A percentile compares a stretch with the other conserved stretches of the same genome.
phyloP scores from a whole-genome alignment of 2,888 invertebrate species.

The Nomada ruficornis region DNA sequence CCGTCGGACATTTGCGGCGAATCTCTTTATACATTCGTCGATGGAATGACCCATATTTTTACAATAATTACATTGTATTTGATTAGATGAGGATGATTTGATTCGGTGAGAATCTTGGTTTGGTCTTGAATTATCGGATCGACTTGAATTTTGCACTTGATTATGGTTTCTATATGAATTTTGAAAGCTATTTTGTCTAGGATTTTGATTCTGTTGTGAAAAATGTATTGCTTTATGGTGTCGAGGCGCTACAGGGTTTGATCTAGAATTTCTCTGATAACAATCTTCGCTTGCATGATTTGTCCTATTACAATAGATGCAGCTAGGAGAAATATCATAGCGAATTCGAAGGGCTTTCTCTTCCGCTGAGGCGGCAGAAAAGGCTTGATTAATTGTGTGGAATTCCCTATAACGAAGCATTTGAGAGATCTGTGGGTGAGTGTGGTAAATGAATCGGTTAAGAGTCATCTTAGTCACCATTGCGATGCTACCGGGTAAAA shows the following conservation, averaged over 20 bases:
- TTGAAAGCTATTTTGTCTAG: neutral
- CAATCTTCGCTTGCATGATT: too few species aligned
- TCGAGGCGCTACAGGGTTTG: neutral
- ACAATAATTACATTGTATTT: slow-evolving; percentile 21
- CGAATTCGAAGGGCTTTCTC: slow-evolving; percentile 29
- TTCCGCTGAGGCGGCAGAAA: slow-evolving; percentile 20
- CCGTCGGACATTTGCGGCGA: slow-evolving; percentile 3
- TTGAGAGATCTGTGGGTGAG: slow-evolving; percentile 24
- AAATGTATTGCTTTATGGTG: slow-evolving; percentile 10
- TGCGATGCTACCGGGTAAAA: slow-evolving; percentile 2
- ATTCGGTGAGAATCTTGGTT: neutral
- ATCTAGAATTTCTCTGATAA: too few species aligned
- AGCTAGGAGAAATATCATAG: neutral
- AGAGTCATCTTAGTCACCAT: slow-evolving; percentile 19
- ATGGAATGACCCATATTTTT: slow-evolving; percentile 29
- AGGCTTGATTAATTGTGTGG: slow-evolving; percentile 25
- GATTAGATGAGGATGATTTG: too few species aligned
- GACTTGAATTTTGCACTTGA: neutral
- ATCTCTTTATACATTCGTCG: slow-evolving; percentile 26
- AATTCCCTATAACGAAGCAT: slow-evolving; percentile 31
- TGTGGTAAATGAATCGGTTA: slow-evolving; percentile 18
- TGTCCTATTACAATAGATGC: slow-evolving; percentile 22
- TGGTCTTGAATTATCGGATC: neutral
- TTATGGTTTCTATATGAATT: neutral
- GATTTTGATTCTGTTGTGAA: neutral